Conservation (phyloP, 2,113 vertebrate species). For the Nerophis lumbriciformis region DNA sequence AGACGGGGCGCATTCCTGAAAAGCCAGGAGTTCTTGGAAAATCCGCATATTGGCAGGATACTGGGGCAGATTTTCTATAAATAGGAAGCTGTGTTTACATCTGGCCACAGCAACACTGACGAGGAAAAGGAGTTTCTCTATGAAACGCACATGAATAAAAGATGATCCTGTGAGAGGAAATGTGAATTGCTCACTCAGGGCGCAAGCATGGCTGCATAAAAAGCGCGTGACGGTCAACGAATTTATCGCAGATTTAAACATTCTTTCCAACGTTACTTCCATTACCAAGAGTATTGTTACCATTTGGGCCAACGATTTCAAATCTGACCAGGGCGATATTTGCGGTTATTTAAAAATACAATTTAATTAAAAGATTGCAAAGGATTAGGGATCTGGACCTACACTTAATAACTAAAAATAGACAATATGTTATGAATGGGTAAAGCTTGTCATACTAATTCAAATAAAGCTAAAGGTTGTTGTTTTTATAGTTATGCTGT, state of each 20-base stretch:
- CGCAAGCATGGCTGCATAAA: slow-evolving; percentile 11
- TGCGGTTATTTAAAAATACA: too few species aligned
- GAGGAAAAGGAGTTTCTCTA: slow-evolving; percentile 32
- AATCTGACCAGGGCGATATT: too few species aligned
- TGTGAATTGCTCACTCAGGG: slow-evolving; percentile 11
- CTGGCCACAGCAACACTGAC: slow-evolving; percentile 17
- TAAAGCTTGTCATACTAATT: too few species aligned
- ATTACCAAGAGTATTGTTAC: too few species aligned
- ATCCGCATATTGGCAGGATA: background rate
- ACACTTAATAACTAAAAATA: too few species aligned
- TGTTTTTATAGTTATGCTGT: too few species aligned
- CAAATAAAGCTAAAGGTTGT: too few species aligned
- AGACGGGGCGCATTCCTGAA: slow-evolving; percentile 25
- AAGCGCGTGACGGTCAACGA: slow-evolving; percentile 6
- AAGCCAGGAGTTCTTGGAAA: slow-evolving; percentile 15
- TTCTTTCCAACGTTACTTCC: background rate
- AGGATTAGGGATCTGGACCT: too few species aligned
- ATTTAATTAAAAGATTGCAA: too few species aligned
- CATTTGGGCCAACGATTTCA: too few species aligned
- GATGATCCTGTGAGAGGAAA: slow-evolving; percentile 1
- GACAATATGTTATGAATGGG: too few species aligned
- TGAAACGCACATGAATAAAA: slow-evolving; percentile 27
- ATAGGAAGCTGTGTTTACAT: slow-evolving; percentile 48
- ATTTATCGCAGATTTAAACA: background rate
- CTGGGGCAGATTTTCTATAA: slow-evolving; percentile 38